Base-by-base conservation (phyloP, 2,797 vertebrate species). In the Myotis daubentonii region DNA sequence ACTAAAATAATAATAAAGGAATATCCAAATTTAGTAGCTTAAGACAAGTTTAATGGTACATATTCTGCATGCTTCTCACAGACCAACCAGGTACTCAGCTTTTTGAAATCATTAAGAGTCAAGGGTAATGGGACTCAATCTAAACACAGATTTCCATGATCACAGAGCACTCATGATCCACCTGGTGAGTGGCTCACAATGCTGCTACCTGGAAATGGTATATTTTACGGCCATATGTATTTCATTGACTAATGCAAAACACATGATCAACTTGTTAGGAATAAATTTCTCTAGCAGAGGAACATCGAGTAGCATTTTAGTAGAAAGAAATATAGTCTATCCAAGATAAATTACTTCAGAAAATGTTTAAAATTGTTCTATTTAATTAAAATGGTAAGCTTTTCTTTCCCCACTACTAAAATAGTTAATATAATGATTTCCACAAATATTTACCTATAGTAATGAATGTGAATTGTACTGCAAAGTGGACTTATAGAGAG, bases 71-170 rank as follows among this genome's bases (percentile, higher is more conserved):
- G 1, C 3, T 22, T 1, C 13, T 53, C 6, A 49, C 7, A 25
- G 0, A 22, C n/a, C 12, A 70, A 4, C 7, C 2, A 13, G 30
- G 23, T 38, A 20, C 8, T 66, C 3, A 17, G 8, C 1, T 68
- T 74, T 53, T 1, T 47, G 16, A 66, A 49, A 71, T 89, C 33
- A 76, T 0, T 17, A 72, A 83, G 1, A 0, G 5, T 60, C 36
- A 22, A 51, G 9, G 11, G 3, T 33, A 12, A 49, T 28, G 1
- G 3, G 22, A 8, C 10, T 89, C 16, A 15, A 2, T 5, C 7
- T 28, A 33, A 25, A 57, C n/a, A 28, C 0, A 9, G 17, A 4
- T 15, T 86, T 87, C 30, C 25, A 5, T 0, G 28, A 41, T 12
- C 11, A 70, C 22, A 33, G 9, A 33, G 1, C 36, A 60, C 71